Conservation (phyloP, 2,113 vertebrate genomes). For the Proteles cristata region DNA sequence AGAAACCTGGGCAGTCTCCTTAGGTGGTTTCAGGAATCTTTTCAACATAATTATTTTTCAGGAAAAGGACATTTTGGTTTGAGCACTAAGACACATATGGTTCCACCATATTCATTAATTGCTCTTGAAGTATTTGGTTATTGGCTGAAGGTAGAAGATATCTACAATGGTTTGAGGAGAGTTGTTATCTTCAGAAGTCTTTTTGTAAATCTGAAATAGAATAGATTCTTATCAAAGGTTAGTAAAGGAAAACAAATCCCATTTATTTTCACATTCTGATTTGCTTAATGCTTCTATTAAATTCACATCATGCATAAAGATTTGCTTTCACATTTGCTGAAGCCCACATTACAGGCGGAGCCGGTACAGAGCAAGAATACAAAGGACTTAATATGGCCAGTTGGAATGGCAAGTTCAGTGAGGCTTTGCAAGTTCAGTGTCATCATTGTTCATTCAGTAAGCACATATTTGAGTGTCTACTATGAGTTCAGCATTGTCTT, state of each 20-base stretch:
- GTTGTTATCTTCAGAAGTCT: conserved; percentile 89
- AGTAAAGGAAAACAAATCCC: conserved; percentile 45
- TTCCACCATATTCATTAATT: conserved; percentile 49
- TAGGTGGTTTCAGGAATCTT: conserved; percentile 42
- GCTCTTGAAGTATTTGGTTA: conserved; percentile 12
- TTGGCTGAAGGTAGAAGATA: conserved; percentile 41
- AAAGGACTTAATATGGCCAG: conserved; percentile 12
- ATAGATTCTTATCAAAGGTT: conserved; percentile 49
- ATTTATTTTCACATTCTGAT: conserved; percentile 59
- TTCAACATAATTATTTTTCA: conserved; percentile 52
- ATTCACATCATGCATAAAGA: conserved; percentile 44
- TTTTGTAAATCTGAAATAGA: conserved; percentile 90
- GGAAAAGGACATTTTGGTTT: conserved; percentile 53
- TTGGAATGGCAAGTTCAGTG: conserved; percentile 20
- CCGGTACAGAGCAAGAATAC: conserved; percentile 22
- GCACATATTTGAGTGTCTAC: conserved; percentile 11
- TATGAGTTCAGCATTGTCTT: conserved; percentile 31
- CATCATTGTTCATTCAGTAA: conserved; percentile 44
- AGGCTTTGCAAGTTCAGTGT: conserved; percentile 62
- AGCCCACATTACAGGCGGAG: conserved; percentile 32
- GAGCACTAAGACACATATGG: conserved; percentile 41
- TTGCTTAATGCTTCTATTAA: conserved; percentile 49
- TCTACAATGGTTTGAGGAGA: background rate
- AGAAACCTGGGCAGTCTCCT: background rate
- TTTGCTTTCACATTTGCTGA: conserved; percentile 67